Conservation (phyloP, 2,113 vertebrate genomes). For the Centropus bengalensis region DNA sequence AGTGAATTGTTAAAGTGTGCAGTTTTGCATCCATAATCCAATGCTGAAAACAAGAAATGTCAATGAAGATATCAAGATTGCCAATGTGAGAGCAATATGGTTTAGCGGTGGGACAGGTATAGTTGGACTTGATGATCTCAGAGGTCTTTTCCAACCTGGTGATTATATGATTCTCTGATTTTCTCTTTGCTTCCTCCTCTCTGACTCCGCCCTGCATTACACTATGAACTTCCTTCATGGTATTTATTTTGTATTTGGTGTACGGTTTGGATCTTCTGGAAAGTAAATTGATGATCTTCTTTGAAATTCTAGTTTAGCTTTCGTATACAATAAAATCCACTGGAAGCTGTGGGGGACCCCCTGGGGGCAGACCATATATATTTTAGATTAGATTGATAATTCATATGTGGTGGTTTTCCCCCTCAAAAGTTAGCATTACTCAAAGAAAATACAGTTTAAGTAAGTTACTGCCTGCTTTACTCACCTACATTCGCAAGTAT, state of each 20-base stretch:
- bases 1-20: not conserved
- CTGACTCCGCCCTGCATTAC: not conserved
- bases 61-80: not conserved
- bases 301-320: not conserved
- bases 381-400: not conserved
- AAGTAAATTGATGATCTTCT: not conserved
- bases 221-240: accelerated
- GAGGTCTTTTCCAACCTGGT: no score
- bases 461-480: not conserved
- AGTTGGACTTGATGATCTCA: no score
- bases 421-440: not conserved
- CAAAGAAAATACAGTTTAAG: not conserved
- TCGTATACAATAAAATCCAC: not conserved
- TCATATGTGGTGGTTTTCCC: not conserved
- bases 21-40: not conserved
- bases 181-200: not conserved
- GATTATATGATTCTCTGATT: not conserved
- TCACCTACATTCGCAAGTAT: not conserved
- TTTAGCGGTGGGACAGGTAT: no score
- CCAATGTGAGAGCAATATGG: not conserved
- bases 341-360: not conserved
- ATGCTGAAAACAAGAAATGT: not conserved
- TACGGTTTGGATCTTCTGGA: not conserved
- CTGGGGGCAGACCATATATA: not conserved
- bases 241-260: not conserved